A percentile compares a stretch with the other conserved stretches of the same genome.
Evolutionary conservation across 2,797 vertebrate species (phyloP).

Genomic region (Melopsittacus undulatus): DNA sequence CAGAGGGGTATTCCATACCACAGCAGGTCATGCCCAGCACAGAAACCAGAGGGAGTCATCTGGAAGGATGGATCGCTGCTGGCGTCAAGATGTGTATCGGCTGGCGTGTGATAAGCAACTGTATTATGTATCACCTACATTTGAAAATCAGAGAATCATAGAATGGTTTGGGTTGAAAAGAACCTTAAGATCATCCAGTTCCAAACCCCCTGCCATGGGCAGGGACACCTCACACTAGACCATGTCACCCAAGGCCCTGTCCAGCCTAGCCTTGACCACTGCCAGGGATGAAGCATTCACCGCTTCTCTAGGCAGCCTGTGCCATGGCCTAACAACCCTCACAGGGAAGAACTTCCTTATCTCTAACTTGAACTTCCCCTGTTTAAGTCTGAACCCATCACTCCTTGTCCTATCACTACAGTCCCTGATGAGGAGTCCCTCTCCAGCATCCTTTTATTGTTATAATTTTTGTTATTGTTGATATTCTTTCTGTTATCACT

Average conservation of each 20-base stretch:
- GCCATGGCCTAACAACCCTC: not conserved
- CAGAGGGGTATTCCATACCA: not conserved
- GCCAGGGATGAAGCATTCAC: not conserved
- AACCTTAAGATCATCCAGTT: not conserved
- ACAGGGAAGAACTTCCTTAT: not conserved
- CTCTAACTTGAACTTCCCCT: not conserved
- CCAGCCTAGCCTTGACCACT: not conserved
- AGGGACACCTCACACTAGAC: not conserved
- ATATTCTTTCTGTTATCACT: not conserved
- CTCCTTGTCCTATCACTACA: not conserved
- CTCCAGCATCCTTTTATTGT: not conserved
- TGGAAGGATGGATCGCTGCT: not conserved
- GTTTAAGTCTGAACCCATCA: not conserved
- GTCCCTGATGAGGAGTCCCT: not conserved
- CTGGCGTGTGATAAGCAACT: not conserved
- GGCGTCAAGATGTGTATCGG: not conserved
- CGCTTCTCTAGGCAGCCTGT: not conserved
- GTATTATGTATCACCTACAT: not conserved
- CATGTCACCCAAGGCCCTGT: not conserved
- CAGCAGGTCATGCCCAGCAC: not conserved
- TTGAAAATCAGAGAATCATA: not conserved
- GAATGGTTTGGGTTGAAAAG: not conserved
- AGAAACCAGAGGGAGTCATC: not conserved
- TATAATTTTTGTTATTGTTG: not conserved
- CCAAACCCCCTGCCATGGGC: not conserved